These are phyloP conservation scores for Rhynchophorus ferrugineus DNA, from an alignment of 1,140 invertebrate species.

Conservation along the genomic window DNA sequence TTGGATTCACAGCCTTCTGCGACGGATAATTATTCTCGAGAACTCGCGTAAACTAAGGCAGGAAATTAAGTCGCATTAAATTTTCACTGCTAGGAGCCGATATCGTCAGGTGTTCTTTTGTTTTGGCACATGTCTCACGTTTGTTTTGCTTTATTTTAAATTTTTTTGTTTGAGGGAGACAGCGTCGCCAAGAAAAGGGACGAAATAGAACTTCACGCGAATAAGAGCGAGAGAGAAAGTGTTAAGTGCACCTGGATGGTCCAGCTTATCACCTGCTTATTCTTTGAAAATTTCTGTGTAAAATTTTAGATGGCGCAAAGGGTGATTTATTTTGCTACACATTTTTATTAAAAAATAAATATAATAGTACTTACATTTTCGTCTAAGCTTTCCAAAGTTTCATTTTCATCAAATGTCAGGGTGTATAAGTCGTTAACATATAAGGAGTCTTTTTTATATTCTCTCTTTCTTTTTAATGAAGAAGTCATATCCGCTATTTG, in stretches of 20 bases:
- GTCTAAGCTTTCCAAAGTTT: slow-evolving; percentile 53
- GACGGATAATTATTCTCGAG: background rate
- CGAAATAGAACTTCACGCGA: background rate
- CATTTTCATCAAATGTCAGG: slow-evolving; percentile 71
- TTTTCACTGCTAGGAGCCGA: slow-evolving; percentile 2
- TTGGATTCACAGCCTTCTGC: slow-evolving; percentile 4
- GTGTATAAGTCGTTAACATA: slow-evolving; percentile 77
- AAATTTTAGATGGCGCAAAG: slow-evolving; percentile 1
- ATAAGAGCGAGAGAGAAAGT: background rate
- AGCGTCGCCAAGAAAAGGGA: background rate
- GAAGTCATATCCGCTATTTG: slow-evolving; percentile 19
- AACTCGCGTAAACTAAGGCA: background rate
- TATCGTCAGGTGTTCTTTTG: slow-evolving; percentile 19
- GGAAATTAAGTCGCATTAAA: slow-evolving; percentile 4
- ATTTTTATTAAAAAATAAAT: background rate
- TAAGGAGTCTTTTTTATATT: slow-evolving; percentile 79
- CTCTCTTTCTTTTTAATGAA: slow-evolving; percentile 48
- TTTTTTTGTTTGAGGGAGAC: slow-evolving; percentile 10
- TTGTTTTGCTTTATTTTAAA: slow-evolving; percentile 17
- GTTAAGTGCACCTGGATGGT: slow-evolving; percentile 1
- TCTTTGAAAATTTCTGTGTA: background rate
- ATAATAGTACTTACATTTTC: slow-evolving; percentile 32
- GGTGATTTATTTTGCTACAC: background rate
- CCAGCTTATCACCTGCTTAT: background rate
- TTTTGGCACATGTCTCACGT: slow-evolving; percentile 25